Evolutionary conservation across 2,888 invertebrate species (phyloP).

Genomic region (Megamerina dolium): DNA sequence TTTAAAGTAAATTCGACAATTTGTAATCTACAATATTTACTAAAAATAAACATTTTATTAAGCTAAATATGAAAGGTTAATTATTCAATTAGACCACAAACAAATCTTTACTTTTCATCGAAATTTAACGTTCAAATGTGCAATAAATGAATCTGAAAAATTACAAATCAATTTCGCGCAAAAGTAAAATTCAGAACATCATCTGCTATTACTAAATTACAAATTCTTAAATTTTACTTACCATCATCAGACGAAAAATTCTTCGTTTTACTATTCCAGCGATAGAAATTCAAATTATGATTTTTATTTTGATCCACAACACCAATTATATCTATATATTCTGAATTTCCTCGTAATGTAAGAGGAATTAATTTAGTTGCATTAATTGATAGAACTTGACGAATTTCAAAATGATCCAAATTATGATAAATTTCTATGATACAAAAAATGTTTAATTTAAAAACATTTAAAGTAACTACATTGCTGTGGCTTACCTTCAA

Average conservation of each 20-base stretch:
- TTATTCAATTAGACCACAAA: too few relatives aligned
- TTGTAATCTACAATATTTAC: too few relatives aligned
- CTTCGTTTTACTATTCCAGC: conserved; percentile 28
- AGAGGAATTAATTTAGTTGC: conserved; percentile 25
- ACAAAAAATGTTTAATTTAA: too few relatives aligned
- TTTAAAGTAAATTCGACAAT: too few relatives aligned
- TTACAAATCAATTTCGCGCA: too few relatives aligned
- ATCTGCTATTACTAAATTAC: not conserved
- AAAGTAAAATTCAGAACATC: not conserved
- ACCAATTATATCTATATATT: conserved; percentile 27
- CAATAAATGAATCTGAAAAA: too few relatives aligned
- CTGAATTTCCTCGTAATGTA: conserved; percentile 10
- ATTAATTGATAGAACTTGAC: conserved; percentile 29
- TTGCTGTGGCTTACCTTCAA: conserved; percentile 21
- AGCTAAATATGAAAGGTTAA: too few relatives aligned
- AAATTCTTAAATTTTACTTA: conserved; percentile 27
- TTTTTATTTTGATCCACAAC: conserved; percentile 22
- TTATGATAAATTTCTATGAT: too few relatives aligned
- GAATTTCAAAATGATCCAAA: conserved; percentile 34
- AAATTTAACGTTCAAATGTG: too few relatives aligned
- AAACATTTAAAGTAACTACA: too few relatives aligned
- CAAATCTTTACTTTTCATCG: too few relatives aligned
- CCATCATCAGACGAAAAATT: conserved; percentile 30
- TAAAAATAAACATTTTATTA: too few relatives aligned
- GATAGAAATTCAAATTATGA: conserved; percentile 23